Evolutionary conservation across 2,888 invertebrate genomes (phyloP).

Genomic region (Brachyptera risi): DNA sequence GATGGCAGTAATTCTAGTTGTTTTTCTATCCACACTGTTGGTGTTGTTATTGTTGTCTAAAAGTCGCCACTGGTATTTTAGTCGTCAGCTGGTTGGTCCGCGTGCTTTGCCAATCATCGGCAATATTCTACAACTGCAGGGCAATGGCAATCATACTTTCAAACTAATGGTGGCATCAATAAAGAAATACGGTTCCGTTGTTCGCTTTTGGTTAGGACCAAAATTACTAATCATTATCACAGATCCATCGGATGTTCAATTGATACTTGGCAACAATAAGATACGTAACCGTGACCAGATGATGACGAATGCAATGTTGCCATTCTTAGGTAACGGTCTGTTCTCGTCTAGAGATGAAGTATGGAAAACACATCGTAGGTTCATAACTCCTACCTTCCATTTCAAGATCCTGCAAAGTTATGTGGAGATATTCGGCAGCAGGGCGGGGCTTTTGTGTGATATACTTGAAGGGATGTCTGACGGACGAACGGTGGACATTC

Average conservation of each 20-base stretch:
- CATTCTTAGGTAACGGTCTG: slow-evolving; percentile 15
- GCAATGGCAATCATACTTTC: background rate
- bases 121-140: background rate
- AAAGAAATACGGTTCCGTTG: background rate
- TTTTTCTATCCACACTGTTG: background rate
- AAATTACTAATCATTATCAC: background rate
- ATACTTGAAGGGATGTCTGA: slow-evolving; percentile 4
- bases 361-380: slow-evolving; percentile 26
- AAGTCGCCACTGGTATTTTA: background rate
- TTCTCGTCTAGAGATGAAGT: slow-evolving; percentile 3
- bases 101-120: background rate
- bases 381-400: slow-evolving; percentile 23
- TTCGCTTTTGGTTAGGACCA: background rate
- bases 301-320: background rate
- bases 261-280: background rate
- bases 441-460: slow-evolving; percentile 13
- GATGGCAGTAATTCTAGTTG: too few species aligned
- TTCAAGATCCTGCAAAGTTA: slow-evolving; percentile 23
- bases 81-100: background rate
- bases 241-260: background rate
- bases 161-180: background rate
- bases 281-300: background rate
- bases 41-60: background rate
- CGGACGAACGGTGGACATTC: slow-evolving; percentile 18
- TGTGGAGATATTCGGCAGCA: slow-evolving; percentile 20